Evolutionary conservation across 1,140 invertebrate genomes (phyloP).

Genomic region (Hycleus cichorii): DNA sequence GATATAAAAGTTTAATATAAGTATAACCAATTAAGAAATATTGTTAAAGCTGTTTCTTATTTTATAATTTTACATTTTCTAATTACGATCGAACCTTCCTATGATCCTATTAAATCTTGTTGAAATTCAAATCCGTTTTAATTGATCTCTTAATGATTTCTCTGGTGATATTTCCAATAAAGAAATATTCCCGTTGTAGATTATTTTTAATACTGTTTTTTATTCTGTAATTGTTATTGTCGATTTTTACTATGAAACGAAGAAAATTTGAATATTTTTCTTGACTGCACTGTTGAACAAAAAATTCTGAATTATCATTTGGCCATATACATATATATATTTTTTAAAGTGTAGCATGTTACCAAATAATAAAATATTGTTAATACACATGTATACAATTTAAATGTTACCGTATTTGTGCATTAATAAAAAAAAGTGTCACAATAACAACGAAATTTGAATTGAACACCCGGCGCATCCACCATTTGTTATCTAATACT

Average conservation of each 20-base stretch:
- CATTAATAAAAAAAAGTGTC: slow-evolving; percentile 42
- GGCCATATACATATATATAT: slow-evolving; percentile 16
- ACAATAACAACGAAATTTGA: slow-evolving; percentile 11
- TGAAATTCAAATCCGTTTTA: not conserved
- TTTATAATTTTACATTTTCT: too few species aligned
- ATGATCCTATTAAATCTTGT: too few species aligned
- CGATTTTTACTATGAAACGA: not conserved
- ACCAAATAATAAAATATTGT: slow-evolving; percentile 39
- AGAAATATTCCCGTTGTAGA: not conserved
- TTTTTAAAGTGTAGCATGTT: slow-evolving; percentile 32
- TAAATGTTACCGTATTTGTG: slow-evolving; percentile 44
- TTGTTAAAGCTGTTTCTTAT: slow-evolving; percentile 18
- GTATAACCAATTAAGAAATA: slow-evolving; percentile 33
- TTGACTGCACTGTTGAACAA: slow-evolving; percentile 12
- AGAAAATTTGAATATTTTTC: slow-evolving; percentile 5
- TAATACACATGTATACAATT: slow-evolving; percentile 43
- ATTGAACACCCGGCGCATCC: too few species aligned
- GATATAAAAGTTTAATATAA: slow-evolving; percentile 37
- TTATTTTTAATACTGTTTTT: slow-evolving; percentile 2
- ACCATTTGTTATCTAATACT: too few species aligned
- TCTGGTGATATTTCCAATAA: too few species aligned
- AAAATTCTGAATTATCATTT: slow-evolving; percentile 4
- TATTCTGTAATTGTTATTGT: slow-evolving; percentile 4
- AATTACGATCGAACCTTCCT: too few species aligned
- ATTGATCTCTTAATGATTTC: slow-evolving; percentile 8